A percentile compares a stretch with the other conserved stretches of the same genome.
Conservation (phyloP, 2,113 vertebrate genomes). For the Paramisgurnus dabryanus region DNA sequence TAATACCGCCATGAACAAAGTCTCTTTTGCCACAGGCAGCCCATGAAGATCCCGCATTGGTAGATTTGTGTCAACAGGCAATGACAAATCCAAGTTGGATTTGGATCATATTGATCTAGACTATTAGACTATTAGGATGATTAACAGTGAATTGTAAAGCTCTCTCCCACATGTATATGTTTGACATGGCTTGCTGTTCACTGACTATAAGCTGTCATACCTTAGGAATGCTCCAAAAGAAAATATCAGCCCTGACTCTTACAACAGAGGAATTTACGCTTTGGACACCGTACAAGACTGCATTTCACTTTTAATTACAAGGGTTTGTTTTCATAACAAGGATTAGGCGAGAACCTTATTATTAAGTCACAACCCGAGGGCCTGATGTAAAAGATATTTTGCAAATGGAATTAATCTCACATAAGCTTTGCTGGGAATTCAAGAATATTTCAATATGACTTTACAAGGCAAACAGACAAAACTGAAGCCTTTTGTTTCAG, state of each 20-base stretch:
- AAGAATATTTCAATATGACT: conserved; percentile 56
- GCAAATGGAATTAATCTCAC: conserved; percentile 63
- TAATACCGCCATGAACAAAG: conserved; percentile 76
- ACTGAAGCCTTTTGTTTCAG: conserved; percentile 63
- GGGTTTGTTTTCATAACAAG: conserved; percentile 44
- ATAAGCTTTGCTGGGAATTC: conserved; percentile 52
- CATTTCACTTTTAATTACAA: conserved; percentile 37
- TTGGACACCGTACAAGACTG: conserved; percentile 21
- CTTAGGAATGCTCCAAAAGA: conserved; percentile 50
- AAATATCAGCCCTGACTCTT: conserved; percentile 41
- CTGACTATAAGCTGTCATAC: conserved; percentile 44
- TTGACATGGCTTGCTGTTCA: conserved; percentile 33
- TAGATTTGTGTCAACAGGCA: not conserved
- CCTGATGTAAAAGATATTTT: conserved; percentile 57
- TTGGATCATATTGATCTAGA: too few species aligned
- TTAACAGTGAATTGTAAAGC: conserved; percentile 24
- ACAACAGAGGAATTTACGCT: conserved; percentile 10
- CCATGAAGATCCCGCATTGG: not conserved
- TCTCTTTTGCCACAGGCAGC: conserved; percentile 29
- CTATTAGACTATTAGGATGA: conserved; percentile 2
- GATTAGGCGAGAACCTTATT: conserved; percentile 39
- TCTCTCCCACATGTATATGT: conserved; percentile 33
- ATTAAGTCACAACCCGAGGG: conserved; percentile 57
- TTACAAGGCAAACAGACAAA: conserved; percentile 43
- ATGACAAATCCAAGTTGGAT: too few species aligned